Evolutionary conservation across 2,797 vertebrate species (phyloP).

Genomic region (Cichlasoma orientale): DNA sequence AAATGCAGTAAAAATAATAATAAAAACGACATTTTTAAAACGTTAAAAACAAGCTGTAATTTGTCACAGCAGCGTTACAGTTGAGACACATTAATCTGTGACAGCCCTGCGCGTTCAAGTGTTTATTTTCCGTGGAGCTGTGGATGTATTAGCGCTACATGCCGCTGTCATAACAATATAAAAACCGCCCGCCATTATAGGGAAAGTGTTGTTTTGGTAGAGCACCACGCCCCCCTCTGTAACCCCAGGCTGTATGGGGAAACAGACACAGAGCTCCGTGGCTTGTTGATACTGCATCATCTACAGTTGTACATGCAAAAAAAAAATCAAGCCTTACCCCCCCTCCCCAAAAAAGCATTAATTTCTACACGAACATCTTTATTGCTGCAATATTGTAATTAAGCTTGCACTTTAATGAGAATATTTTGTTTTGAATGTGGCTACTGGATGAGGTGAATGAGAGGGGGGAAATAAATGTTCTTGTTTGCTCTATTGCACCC

Average conservation of each 20-base stretch:
- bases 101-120: background rate
- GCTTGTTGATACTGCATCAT: slow-evolving; percentile 37
- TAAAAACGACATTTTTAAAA: background rate
- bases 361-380: background rate
- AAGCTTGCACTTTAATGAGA: background rate
- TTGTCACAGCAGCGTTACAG: fast-evolving
- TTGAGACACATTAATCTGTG: background rate
- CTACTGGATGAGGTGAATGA: background rate
- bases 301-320: background rate
- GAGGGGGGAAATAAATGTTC: background rate
- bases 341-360: background rate
- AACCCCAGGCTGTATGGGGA: slow-evolving; percentile 48
- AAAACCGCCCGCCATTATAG: slow-evolving; percentile 80
- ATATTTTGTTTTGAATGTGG: background rate
- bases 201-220: slow-evolving; percentile 74
- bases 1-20: background rate
- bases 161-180: slow-evolving; percentile 70
- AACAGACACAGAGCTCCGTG: slow-evolving; percentile 14
- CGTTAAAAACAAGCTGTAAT: background rate
- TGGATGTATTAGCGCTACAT: slow-evolving; percentile 28
- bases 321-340: background rate
- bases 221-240: slow-evolving; percentile 80
- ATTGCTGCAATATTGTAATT: background rate
- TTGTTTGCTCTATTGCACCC: background rate
- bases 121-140: background rate